Evolutionary conservation across 2,797 vertebrate genomes (phyloP), one percentile per base, ranked within the genome.

Genomic region (Limnodromus scolopaceus): DNA sequence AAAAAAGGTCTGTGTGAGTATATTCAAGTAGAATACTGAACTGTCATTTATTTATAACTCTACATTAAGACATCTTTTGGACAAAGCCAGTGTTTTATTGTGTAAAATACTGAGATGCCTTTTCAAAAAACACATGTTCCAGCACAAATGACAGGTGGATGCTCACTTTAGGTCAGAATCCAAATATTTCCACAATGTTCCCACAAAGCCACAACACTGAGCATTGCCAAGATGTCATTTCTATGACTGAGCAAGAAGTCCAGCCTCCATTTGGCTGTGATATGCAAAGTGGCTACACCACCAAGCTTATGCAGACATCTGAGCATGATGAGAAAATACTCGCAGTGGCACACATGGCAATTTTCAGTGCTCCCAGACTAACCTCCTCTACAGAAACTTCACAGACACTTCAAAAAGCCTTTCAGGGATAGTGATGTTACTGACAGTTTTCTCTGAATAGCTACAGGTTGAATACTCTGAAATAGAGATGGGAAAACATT

Each of bases 151-250:
- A n/a, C 69, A 46, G 38, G 64, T 84, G 64, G 66, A 76, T 36
- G 27, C 20, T 90, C 30, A 14, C 17, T 87, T 84, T 43, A 69
- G 55, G 78, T 34, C 57, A 77, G 78, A 54, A 75, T 45, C 27
- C 87, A 94, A 74, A 25, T 64, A 84, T 49, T 78, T 82, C 12
- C 43, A 11, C 2, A 6, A 5, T 4, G 13, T 48, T 85, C 38
- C 54, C 54, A 27, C 23, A 46, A 48, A 91, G 20, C 45, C 1
- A 3, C 18, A 49, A 65, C 0, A 0, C 41, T 30, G 41, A 87
- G n/a, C 13, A 5, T 9, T 0, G 1, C 74, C 80, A 82, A 69
- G 15, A 25, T 27, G 23, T 30, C 66, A 45, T 20, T 69, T 27
- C 8, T 70, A n/a, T 3, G 20, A 18, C 18, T 15, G 8, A 85